Evolutionary conservation across 35 echinoderm and acorn worm species (phyloP).

Genomic region (Hemicentrotus pulcherrimus): DNA sequence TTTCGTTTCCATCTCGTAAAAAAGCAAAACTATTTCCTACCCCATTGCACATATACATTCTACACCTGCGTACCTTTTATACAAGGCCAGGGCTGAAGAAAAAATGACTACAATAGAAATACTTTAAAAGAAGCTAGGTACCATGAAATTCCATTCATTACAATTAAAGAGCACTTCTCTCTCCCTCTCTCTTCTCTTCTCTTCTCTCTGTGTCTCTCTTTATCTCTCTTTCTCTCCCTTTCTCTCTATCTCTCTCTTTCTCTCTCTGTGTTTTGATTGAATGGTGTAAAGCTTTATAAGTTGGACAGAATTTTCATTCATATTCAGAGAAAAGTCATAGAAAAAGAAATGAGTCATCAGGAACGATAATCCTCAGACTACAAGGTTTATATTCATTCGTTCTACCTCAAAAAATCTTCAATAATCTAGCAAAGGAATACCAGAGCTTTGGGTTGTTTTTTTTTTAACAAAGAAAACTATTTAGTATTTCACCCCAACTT

Average conservation of each 20-base stretch:
- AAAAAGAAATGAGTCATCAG: background rate
- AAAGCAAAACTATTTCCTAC: background rate
- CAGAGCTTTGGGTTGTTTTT: background rate
- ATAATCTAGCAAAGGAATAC: background rate
- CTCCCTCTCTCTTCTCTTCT: background rate
- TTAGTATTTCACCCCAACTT: background rate
- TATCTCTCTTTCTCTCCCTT: background rate
- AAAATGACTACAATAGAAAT: background rate
- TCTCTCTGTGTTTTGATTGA: background rate
- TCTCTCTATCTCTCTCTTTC: background rate
- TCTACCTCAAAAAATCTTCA: background rate
- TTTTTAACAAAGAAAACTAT: background rate
- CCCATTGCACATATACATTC: background rate
- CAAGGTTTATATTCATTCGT: background rate
- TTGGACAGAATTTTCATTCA: background rate
- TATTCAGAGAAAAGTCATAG: background rate
- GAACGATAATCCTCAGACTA: background rate
- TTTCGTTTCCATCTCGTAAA: background rate
- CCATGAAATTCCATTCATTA: constrained; percentile 11
- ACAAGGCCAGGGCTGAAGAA: background rate
- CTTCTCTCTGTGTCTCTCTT: background rate
- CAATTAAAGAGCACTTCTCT: background rate
- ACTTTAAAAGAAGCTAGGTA: background rate
- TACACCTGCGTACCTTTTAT: background rate
- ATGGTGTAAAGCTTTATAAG: background rate